Base-by-base conservation (phyloP, 2,797 vertebrate species). In the Esox lucius region DNA sequence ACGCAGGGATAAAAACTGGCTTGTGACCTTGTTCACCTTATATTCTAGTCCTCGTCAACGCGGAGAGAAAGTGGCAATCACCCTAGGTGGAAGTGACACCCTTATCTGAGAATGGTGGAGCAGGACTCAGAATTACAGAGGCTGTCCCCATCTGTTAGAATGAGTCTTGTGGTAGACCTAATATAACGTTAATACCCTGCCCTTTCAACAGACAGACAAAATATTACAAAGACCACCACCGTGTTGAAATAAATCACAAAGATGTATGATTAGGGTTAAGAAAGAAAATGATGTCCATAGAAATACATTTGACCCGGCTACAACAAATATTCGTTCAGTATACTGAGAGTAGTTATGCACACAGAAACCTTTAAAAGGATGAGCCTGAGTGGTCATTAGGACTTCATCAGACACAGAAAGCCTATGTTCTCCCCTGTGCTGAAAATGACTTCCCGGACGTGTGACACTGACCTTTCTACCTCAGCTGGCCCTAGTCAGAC, bases 381-480 rank as follows among this genome's bases (percentile, higher is more conserved):
- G 3, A 61, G 22, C 42, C 12, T 11, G 42, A 24, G 56, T 13
- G 9, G 11, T 26, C 56, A 61, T 61, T 56, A 9, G 9, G 22
- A 1, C 4, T 24, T 61, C 1, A 13, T 61, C 56, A 61, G 56
- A 61, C 56, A 61, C 9, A 61, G 11, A 12, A 61, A 61, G 56
- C 11, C 56, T 11, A 66, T 66, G 64, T 66, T 17, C 62, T 33
- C 15, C 70, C 85, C 82, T 83, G 89, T 86, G 89, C 89, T 89
- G 90, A 87, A 91, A 91, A 91, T 91, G 86, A 89, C 91, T 87
- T 88, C 86, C 88, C 88, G 88, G 90, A 90, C 90, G 90, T 89
- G 84, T 83, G 85, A 88, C 88, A 90, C 88, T 89, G 90, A 89
- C 87, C 90, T 90, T 90, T 81, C 83, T 85, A 26, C 84, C 87